phyloP scores from a whole-genome alignment of 2,888 invertebrate species.

The Chloroclystis v-ata region DNA sequence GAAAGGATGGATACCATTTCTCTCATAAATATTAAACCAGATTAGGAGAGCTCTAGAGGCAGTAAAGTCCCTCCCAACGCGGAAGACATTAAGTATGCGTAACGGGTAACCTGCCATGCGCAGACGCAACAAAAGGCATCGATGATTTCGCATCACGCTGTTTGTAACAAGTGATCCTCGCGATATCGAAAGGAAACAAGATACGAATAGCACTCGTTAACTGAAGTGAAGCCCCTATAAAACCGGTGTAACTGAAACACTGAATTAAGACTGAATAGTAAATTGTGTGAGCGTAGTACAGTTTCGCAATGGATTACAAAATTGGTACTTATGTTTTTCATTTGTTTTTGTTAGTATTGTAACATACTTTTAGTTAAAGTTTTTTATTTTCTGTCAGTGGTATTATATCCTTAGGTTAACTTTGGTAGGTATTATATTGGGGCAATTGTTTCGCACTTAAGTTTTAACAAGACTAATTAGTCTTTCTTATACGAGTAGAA shows the following conservation, averaged over 20 bases:
- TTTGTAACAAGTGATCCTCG: slow-evolving; percentile 34
- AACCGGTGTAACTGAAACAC: slow-evolving; percentile 27
- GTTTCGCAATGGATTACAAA: slow-evolving; percentile 32
- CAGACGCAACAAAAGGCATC: slow-evolving; percentile 18
- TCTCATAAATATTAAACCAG: no score
- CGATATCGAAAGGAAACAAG: slow-evolving; percentile 49
- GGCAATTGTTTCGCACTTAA: no score
- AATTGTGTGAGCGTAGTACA: background rate
- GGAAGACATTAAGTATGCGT: slow-evolving; percentile 19
- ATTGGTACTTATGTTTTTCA: slow-evolving; percentile 21
- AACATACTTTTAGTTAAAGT: background rate
- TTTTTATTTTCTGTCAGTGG: background rate
- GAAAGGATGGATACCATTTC: no score
- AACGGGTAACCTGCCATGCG: slow-evolving; percentile 7
- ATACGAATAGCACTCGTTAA: slow-evolving; percentile 35
- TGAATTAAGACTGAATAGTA: slow-evolving; percentile 6
- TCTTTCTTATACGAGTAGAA: no score
- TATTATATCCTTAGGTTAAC: no score
- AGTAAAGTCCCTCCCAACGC: slow-evolving; percentile 7
- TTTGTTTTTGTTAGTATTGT: background rate
- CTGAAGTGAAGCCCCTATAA: slow-evolving; percentile 40
- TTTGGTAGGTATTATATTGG: no score
- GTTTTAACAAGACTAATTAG: no score
- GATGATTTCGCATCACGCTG: slow-evolving; percentile 24
- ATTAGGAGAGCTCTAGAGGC: background rate